Conservation (phyloP, 1,140 invertebrate genomes). For the Dermatophagoides farinae region DNA sequence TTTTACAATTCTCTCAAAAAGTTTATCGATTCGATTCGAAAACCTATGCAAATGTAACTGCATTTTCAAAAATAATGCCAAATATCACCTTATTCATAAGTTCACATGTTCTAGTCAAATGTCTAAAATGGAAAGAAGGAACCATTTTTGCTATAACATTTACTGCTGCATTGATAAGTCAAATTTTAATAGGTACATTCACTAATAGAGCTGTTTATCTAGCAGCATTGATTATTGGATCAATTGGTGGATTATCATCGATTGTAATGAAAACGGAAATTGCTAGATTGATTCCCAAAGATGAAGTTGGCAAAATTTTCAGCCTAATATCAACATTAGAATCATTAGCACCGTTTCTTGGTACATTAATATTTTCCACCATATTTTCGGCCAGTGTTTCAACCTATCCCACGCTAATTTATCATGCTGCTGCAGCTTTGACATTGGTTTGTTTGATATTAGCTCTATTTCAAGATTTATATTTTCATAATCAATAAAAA, state of each 20-base stretch:
- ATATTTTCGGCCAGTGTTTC: neutral
- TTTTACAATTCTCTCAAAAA: neutral
- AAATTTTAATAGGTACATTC: neutral
- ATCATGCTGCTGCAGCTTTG: neutral
- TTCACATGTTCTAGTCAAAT: neutral
- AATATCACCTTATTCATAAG: neutral
- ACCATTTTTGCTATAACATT: neutral
- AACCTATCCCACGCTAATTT: neutral
- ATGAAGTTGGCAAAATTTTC: neutral
- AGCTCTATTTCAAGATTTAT: neutral
- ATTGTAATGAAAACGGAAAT: neutral
- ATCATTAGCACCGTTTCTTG: neutral
- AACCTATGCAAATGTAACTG: neutral
- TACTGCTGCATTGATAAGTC: neutral
- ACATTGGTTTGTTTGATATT: neutral
- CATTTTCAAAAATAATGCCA: neutral
- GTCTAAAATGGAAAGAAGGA: neutral
- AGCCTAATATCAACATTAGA: neutral
- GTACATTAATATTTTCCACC: neutral
- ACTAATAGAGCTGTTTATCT: neutral
- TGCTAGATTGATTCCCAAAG: neutral
- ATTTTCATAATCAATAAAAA: neutral
- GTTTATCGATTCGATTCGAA: neutral
- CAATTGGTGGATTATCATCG: neutral
- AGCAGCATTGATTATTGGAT: neutral